Evolutionary conservation across 2,113 vertebrate species (phyloP), one percentile per base, ranked within the genome.

Genomic region (Hippolais icterina): DNA sequence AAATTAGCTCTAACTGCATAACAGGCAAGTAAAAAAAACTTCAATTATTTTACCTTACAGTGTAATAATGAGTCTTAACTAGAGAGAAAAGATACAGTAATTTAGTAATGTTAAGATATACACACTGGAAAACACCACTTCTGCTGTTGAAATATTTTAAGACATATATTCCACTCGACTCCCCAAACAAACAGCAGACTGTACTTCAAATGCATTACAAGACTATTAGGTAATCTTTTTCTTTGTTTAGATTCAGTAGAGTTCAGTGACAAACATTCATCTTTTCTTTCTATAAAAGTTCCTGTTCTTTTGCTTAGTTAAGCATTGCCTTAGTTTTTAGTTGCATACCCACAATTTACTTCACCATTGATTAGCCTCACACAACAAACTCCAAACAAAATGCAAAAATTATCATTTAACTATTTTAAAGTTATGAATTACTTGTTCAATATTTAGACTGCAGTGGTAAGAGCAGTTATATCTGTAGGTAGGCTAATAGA

Each of bases 171-270:
- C 96, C 91, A 97, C 89, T 97, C 96, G 97, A 96, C 96, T 98
- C 97, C 97, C 98, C 97, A 98, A 98, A 99, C 98, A 99, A 99
- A 99, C 96, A 98, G 96, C 96, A 97, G 97, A 97, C 98, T 98
- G 92, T 93, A 97, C 98, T 98, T 99, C 98, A 98, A 98, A 98
- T 98, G 94, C 98, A 98, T 98, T 98, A 97, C 98, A 98, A 98
- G 97, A 98, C 98, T 98, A 98, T 98, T 98, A 99, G 98, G 97
- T 98, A 98, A 98, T 98, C 98, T 96, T 94, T 89, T 96, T 98
- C 97, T 98, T 98, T 99, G 98, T 98, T 99, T 98, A 95, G 96
- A 98, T 98, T 98, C 97, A 97, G 97, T 97, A 96, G 97, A 97
- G 97, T 98, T 98, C 94, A 96, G 94, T 98, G 98, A 98, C 97